phyloP scores from a whole-genome alignment of 1,140 invertebrate species.

The Zaprionus nigranus region DNA sequence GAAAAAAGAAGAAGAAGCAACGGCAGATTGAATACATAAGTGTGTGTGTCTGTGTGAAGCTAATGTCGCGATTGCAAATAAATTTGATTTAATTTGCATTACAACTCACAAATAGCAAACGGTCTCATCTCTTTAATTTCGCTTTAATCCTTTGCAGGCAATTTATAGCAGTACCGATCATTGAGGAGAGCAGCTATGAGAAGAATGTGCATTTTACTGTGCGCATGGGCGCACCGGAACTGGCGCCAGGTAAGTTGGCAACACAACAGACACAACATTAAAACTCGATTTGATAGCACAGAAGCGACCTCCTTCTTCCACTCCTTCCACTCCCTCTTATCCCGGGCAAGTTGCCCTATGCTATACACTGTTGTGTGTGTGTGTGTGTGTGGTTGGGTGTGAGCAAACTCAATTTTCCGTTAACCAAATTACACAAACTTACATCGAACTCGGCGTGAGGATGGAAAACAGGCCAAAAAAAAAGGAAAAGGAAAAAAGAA shows the following conservation, averaged over 20 bases:
- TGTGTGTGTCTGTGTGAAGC: slow-evolving; percentile 4
- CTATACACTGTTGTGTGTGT: slow-evolving; percentile 9
- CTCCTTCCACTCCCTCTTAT: not conserved
- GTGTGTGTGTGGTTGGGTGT: slow-evolving; percentile 12
- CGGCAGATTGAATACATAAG: not conserved
- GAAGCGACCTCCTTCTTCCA: slow-evolving; percentile 15
- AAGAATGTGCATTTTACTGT: slow-evolving; percentile 98
- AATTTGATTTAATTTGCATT: slow-evolving; percentile 27
- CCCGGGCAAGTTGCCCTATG: slow-evolving; percentile 1
- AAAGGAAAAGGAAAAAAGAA: not conserved
- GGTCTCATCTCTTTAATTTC: slow-evolving; percentile 14
- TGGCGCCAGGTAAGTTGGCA: slow-evolving; percentile 91
- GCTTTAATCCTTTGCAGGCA: slow-evolving; percentile 89
- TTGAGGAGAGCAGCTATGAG: slow-evolving; percentile 99
- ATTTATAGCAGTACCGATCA: slow-evolving; percentile 92
- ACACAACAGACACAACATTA: slow-evolving; percentile 13
- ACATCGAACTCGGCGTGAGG: not conserved
- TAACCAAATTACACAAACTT: slow-evolving; percentile 46
- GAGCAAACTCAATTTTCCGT: slow-evolving; percentile 46
- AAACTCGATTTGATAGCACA: slow-evolving; percentile 56
- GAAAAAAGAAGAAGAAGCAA: not conserved
- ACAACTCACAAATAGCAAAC: slow-evolving; percentile 7
- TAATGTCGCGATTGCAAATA: slow-evolving; percentile 24
- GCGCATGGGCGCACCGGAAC: slow-evolving; percentile 93
- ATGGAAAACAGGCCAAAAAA: slow-evolving; percentile 10